Base-by-base conservation (phyloP, 2,797 vertebrate genomes). In the Eleutherodactylus coqui region DNA sequence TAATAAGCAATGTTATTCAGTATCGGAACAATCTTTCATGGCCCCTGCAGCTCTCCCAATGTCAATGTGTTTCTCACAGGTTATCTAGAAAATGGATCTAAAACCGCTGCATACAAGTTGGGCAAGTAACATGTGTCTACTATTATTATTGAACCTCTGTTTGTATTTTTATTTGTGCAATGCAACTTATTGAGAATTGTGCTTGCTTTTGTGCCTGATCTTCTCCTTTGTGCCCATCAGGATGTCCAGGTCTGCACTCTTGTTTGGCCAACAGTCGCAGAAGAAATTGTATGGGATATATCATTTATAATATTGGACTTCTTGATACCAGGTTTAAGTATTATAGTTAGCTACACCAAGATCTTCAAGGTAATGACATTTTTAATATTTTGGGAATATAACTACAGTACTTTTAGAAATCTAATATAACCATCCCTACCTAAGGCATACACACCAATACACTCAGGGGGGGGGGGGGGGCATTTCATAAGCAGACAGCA, bases 301-400 rank as follows among this genome's bases (percentile, higher is more conserved):
- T 91, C 88, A 16, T 95, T 96, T 85, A 88, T 88, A 1, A 5
- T 73, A 73, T 86, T 95, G 87, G 92, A 94, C 90, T 96, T 94
- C 90, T 58, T 96, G 82, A 89, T 95, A 43, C 95, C 96, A 0
- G 95, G 95, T 78, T 79, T 94, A 60, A 55, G 95, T 85, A 96
- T 97, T 84, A 91, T 96, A 83, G 88, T 94, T 87, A 95, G 95
- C 90, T 96, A 97, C 90, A 94, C 93, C 90, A 96, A 95, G 93
- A 97, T 97, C 87, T 91, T 94, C 87, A 94, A 95, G 95, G 95
- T 95, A 94, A 10, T 27, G 13, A 7, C n/a, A 73, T 45, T 0
- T 8, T 16, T n/a, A 43, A 43, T 11, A 41, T n/a, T n/a, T n/a
- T n/a, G n/a, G 49, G 43, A 45, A 10, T 45, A 10, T 8, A 16